phyloP scores from a whole-genome alignment of 1,140 invertebrate species.

The Rhizoglyphus robini region DNA sequence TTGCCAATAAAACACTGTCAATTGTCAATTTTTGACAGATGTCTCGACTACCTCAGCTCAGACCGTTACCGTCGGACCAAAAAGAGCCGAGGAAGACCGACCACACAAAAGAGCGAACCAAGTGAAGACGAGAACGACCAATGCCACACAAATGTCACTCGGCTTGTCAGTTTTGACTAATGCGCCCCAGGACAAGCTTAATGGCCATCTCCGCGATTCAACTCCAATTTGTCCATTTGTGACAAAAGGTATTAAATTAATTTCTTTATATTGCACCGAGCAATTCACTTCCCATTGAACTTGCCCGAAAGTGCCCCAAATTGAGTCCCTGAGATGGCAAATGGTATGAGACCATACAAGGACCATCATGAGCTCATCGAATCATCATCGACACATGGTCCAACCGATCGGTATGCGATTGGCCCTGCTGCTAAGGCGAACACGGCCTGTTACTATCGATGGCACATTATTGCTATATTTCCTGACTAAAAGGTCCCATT shows the following conservation, averaged over 20 bases:
- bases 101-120: not conserved
- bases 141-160: not conserved
- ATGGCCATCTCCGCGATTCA: not conserved
- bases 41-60: not conserved
- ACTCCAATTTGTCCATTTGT: not conserved
- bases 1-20: constrained; percentile 13
- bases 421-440: no score
- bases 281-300: not conserved
- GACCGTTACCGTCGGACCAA: not conserved
- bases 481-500: no score
- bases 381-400: no score
- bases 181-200: not conserved
- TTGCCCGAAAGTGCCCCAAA: not conserved
- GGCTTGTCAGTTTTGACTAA: not conserved
- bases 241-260: not conserved
- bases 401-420: no score
- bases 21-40: not conserved
- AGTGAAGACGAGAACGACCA: not conserved
- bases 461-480: no score
- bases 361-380: no score
- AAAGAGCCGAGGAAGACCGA: not conserved
- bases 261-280: not conserved
- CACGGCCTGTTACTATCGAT: no score
- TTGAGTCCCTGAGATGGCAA: no score
- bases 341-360: no score